phyloP scores from a whole-genome alignment of 2,888 invertebrate genomes.

The Halictus quadricinctus region DNA sequence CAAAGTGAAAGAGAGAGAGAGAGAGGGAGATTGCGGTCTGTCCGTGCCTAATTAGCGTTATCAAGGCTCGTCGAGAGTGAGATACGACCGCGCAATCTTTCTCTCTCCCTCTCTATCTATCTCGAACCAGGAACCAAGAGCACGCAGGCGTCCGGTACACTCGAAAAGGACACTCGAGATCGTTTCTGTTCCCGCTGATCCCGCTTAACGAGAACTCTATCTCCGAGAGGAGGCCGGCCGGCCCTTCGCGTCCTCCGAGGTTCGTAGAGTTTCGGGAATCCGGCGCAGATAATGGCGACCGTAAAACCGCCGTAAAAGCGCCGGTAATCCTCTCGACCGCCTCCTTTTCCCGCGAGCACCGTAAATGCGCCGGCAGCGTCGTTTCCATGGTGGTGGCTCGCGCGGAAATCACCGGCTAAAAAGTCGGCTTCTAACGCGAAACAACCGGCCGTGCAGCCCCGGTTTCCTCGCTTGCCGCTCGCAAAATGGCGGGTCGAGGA shows the following conservation, averaged over 20 bases:
- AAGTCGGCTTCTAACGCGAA: conserved; percentile 7
- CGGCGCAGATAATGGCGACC: conserved; percentile 66
- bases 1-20: background rate
- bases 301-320: conserved; percentile 75
- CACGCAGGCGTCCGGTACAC: conserved; percentile 25
- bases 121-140: conserved; percentile 24
- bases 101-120: conserved; percentile 5
- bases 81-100: conserved; percentile 6
- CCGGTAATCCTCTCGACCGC: conserved; percentile 58
- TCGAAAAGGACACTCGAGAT: conserved; percentile 30
- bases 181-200: conserved; percentile 21
- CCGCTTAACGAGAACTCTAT: conserved; percentile 42
- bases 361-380: conserved; percentile 75
- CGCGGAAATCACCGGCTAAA: conserved; percentile 6
- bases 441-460: background rate
- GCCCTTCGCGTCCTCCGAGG: background rate
- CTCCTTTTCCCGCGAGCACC: conserved; percentile 71
- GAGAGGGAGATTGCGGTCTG: conserved; percentile 38
- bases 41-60: conserved; percentile 67
- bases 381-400: conserved; percentile 24
- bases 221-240: background rate
- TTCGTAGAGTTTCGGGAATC: conserved; percentile 70
- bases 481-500: background rate
- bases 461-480: background rate
- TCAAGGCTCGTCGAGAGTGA: conserved; percentile 42